Base-by-base conservation (phyloP, 2,113 vertebrate genomes). In the Lophochroa leadbeateri region DNA sequence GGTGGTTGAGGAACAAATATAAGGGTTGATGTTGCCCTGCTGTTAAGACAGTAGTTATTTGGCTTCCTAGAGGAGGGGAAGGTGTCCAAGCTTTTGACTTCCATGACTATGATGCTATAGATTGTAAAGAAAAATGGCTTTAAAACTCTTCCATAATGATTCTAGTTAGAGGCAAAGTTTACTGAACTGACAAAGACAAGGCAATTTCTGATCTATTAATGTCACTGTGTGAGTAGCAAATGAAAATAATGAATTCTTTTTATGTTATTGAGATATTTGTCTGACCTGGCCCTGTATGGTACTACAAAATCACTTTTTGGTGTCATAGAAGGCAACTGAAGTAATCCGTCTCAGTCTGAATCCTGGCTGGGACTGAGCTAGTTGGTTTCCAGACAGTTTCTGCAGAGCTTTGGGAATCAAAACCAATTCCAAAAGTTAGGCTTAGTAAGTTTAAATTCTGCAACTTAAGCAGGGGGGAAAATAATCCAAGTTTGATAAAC, bases 391-490 rank as follows among this genome's bases (percentile, higher is more conserved):
- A 4, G 35, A 5, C 41, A 28, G 27, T 52, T 64, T 41, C 65
- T 52, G 24, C 33, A 63, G 55, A 41, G 33, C 7, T 70, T 17
- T 47, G 27, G 17, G 14, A 79, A 41, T 52, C 18, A 67, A 44
- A 90, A 44, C 8, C 17, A 50, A 33, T 31, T 27, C 13, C 14
- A 27, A 67, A 88, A 71, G 12, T 13, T 53, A 31, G 13, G 10
- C 46, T 79, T 29, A 17, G 9, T 37, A 76, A 41, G 3, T 33
- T 55, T 46, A 69, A 72, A 43, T 74, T 74, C 44, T 74, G 31
- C 53, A 28, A 0, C 8, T 52, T n/a, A 31, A 69, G 13, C 6
- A 13, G 31, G 3, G 5, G 17, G 2, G 0, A 0, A 25, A 50
- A 61, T 44, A 63, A 44, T 52, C 17, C 0, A 11, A 35, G 7